A percentile compares a stretch with the other conserved stretches of the same genome.
Evolutionary conservation across 2,797 vertebrate genomes (phyloP).

Genomic region (Astyanax mexicanus): DNA sequence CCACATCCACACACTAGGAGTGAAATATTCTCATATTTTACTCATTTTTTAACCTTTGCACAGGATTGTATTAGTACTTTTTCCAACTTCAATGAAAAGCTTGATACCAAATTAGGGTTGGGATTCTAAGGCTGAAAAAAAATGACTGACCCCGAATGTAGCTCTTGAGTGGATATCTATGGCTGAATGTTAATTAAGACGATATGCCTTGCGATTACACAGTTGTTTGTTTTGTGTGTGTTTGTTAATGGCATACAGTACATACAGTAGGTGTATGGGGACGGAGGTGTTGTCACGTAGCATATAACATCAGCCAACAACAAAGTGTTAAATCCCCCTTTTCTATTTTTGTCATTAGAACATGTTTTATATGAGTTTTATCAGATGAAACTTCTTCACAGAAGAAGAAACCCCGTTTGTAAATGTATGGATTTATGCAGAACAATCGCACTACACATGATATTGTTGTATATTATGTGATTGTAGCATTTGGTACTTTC

Average conservation of each 20-base stretch:
- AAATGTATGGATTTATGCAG: slow-evolving; percentile 41
- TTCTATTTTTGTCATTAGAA: slow-evolving; percentile 40
- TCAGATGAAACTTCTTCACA: background rate
- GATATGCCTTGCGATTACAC: slow-evolving; percentile 18
- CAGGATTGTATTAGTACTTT: slow-evolving; percentile 58
- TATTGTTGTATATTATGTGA: slow-evolving; percentile 17
- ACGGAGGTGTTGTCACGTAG: slow-evolving; percentile 22
- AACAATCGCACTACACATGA: slow-evolving; percentile 25
- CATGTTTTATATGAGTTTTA: slow-evolving; percentile 46
- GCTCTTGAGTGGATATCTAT: slow-evolving; percentile 34
- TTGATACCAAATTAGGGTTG: slow-evolving; percentile 87
- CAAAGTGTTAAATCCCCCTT: slow-evolving; percentile 23
- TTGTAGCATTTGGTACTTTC: slow-evolving; percentile 38
- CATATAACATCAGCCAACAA: slow-evolving; percentile 21
- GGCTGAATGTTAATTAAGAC: slow-evolving; percentile 35
- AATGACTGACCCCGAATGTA: slow-evolving; percentile 19
- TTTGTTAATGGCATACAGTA: slow-evolving; percentile 26
- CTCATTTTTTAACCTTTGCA: slow-evolving; percentile 75
- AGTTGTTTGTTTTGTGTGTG: too few species aligned
- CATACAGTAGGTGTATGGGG: slow-evolving; percentile 27
- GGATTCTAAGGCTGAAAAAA: slow-evolving; percentile 82
- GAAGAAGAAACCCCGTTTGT: slow-evolving; percentile 23
- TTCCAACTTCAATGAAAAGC: slow-evolving; percentile 75
- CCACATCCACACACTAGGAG: slow-evolving; percentile 73
- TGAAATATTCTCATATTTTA: slow-evolving; percentile 83